Percentiles rank a stretch among this genome's conserved stretches.
phyloP scores from a whole-genome alignment of 2,113 vertebrate genomes.

The Ageneiosus marmoratus region DNA sequence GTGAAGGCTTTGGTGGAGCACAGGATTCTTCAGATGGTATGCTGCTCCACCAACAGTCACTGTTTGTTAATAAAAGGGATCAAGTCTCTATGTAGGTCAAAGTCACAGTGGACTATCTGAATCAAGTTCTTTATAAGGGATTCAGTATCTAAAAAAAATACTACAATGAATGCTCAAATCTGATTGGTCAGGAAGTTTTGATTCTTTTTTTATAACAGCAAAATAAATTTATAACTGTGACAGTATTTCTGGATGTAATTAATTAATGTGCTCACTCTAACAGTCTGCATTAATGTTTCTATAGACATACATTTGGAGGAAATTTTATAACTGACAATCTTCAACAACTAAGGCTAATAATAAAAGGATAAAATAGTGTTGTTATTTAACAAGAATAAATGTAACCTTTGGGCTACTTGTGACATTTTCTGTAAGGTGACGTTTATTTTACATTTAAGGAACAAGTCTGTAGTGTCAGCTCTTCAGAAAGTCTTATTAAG shows the following conservation, averaged over 20 bases:
- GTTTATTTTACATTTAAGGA: not conserved
- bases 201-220: not conserved
- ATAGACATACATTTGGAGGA: not conserved
- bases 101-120: not conserved
- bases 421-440: not conserved
- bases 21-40: not conserved
- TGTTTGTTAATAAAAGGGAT: not conserved
- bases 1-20: not conserved
- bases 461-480: not conserved
- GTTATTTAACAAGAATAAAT: not conserved
- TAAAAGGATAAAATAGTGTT: not conserved
- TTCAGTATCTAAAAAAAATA: not conserved
- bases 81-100: conserved; percentile 18
- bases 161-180: not conserved
- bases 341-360: not conserved
- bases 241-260: too few species aligned
- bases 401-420: not conserved
- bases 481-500: not conserved
- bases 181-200: not conserved
- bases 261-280: not conserved
- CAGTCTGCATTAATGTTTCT: not conserved
- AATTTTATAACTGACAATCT: not conserved
- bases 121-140: not conserved
- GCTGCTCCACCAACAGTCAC: not conserved
- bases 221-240: not conserved